Evolutionary conservation across 2,113 vertebrate genomes (phyloP).

Genomic region (Gymnocephalus cernua): DNA sequence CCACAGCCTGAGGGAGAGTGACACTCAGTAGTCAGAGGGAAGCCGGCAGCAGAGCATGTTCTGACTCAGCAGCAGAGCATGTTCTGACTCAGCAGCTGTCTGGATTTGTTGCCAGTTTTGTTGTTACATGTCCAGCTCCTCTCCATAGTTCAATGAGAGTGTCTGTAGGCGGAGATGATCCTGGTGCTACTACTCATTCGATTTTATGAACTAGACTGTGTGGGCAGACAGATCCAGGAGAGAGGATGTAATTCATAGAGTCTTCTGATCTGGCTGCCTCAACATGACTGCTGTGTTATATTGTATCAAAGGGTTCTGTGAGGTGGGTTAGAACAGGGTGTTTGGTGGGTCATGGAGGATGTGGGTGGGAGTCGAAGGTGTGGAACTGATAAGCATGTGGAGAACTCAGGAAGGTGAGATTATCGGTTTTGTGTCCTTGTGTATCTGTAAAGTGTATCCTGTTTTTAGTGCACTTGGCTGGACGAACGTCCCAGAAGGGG

Average conservation of each 20-base stretch:
- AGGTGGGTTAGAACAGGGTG: slow-evolving; percentile 8
- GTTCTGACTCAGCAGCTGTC: slow-evolving; percentile 70
- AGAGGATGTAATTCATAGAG: slow-evolving; percentile 5
- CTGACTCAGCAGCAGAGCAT: slow-evolving; percentile 68
- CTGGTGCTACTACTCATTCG: slow-evolving; percentile 48
- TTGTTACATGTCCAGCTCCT: slow-evolving; percentile 35
- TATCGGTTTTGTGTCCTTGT: not conserved
- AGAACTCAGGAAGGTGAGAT: not conserved
- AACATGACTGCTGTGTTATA: slow-evolving; percentile 5
- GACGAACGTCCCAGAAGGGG: not conserved
- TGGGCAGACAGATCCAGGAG: slow-evolving; percentile 29
- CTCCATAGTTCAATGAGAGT: slow-evolving; percentile 39
- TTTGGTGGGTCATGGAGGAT: slow-evolving; percentile 4
- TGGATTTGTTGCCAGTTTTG: slow-evolving; percentile 44
- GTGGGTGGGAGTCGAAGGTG: slow-evolving; percentile 1
- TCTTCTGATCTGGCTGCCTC: not conserved
- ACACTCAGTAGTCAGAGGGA: slow-evolving; percentile 27
- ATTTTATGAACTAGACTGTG: slow-evolving; percentile 26
- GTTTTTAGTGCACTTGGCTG: not conserved
- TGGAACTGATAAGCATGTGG: not conserved
- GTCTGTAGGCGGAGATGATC: slow-evolving; percentile 36
- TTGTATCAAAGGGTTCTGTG: not conserved
- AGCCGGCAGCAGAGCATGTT: slow-evolving; percentile 26
- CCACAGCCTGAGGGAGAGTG: slow-evolving; percentile 30
- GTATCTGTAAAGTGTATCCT: not conserved